These are phyloP conservation scores for Origma solitaria DNA, from an alignment of 2,113 vertebrate genomes.

Conservation along the genomic window DNA sequence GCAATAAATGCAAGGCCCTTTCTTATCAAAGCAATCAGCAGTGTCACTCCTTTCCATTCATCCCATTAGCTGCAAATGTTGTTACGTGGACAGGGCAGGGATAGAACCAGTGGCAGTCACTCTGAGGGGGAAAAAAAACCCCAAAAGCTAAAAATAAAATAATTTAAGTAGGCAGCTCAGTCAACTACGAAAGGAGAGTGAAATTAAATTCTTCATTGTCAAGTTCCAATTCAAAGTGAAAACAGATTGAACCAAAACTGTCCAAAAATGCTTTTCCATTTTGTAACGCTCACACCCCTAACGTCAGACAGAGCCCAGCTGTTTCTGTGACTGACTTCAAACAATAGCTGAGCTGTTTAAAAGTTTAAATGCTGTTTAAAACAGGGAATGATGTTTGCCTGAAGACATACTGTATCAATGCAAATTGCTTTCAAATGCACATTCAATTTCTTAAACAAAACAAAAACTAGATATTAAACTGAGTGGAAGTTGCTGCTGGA, in stretches of 20 bases:
- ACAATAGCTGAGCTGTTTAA: neutral
- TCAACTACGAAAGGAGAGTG: neutral
- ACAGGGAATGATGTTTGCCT: neutral
- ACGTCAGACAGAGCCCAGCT: neutral
- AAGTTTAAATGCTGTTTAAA: neutral
- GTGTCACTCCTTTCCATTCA: neutral
- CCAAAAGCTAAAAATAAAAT: neutral
- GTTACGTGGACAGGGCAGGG: neutral
- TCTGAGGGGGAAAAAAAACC: neutral
- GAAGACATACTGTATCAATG: neutral
- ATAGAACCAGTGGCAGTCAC: neutral
- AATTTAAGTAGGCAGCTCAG: neutral
- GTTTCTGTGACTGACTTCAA: neutral
- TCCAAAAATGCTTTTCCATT: neutral
- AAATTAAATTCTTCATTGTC: neutral
- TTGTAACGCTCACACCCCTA: neutral
- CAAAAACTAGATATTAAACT: neutral
- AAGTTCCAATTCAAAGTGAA: constrained; percentile 12
- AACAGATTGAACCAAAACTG: constrained; percentile 30
- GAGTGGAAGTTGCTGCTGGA: neutral
- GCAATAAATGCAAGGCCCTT: neutral
- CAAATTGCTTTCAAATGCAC: constrained; percentile 9
- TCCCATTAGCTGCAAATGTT: neutral
- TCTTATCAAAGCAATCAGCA: neutral
- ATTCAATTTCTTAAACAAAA: neutral